A percentile compares a stretch with the other conserved stretches of the same genome.
phyloP scores from a whole-genome alignment of 1,140 invertebrate genomes.

The Mylabris phalerata region DNA sequence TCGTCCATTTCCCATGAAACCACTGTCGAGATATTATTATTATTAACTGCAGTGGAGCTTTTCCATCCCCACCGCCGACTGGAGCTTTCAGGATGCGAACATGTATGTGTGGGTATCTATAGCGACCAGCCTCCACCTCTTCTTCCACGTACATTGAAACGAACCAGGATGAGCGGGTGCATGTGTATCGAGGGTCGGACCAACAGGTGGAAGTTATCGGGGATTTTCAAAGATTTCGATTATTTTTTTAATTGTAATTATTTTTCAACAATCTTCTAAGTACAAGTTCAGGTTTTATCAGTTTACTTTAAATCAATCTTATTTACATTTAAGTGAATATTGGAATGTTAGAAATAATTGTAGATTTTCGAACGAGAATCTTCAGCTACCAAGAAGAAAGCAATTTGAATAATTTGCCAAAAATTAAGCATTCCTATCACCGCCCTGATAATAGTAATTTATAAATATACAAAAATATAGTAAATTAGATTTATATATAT shows the following conservation, averaged over 20 bases:
- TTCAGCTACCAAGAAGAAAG: constrained; percentile 10
- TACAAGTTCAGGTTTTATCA: not conserved
- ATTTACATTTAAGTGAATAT: constrained; percentile 11
- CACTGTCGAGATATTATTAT: not conserved
- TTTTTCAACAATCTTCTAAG: constrained; percentile 14
- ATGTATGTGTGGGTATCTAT: constrained; percentile 1
- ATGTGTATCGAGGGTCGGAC: not conserved
- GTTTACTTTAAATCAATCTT: constrained; percentile 5
- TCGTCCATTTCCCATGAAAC: no score
- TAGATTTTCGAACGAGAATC: not conserved
- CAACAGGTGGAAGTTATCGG: constrained; percentile 7
- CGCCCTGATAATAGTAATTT: not conserved
- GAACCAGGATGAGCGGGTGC: no score
- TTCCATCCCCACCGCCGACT: constrained; percentile 1
- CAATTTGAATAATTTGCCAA: not conserved
- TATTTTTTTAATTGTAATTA: constrained; percentile 6
- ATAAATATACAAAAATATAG: constrained; percentile 12
- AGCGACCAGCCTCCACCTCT: constrained; percentile 8
- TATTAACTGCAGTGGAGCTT: constrained; percentile 13
- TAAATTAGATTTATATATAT: no score
- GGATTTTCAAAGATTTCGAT: no score
- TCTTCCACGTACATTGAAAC: no score
- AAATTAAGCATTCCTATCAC: constrained; percentile 9
- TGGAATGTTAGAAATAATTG: constrained; percentile 7
- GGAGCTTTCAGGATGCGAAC: not conserved